Evolutionary conservation across 2,113 vertebrate genomes (phyloP).

Genomic region (Pachycephala philippinensis): DNA sequence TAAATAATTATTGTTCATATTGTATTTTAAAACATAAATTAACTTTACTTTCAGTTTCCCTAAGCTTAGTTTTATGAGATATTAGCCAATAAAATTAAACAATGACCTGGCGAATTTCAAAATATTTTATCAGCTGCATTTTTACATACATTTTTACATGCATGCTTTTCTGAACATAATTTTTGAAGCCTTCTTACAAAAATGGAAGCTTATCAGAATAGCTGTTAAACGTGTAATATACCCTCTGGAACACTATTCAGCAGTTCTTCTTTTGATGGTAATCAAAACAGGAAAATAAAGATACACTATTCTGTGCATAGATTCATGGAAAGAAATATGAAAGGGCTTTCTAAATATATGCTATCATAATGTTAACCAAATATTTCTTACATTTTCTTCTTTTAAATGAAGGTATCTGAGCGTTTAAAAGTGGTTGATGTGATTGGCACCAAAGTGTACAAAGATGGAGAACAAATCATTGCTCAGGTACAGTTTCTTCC

Average conservation of each 20-base stretch:
- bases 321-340: neutral
- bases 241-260: neutral
- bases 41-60: neutral
- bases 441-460: conserved; percentile 89
- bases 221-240: neutral
- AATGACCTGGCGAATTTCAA: neutral
- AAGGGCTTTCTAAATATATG: neutral
- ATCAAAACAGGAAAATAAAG: neutral
- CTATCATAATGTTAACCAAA: neutral
- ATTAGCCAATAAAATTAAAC: neutral
- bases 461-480: conserved; percentile 92
- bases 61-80: neutral
- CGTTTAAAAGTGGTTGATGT: conserved; percentile 99
- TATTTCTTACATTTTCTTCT: neutral
- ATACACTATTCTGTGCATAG: neutral
- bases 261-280: neutral
- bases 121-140: neutral
- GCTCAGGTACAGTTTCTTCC: conserved; percentile 84
- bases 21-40: neutral
- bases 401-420: conserved; percentile 84
- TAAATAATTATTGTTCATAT: neutral
- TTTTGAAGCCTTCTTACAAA: neutral
- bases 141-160: neutral
- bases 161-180: neutral
- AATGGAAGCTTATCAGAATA: neutral